A percentile compares a stretch with the other conserved stretches of the same genome.
Evolutionary conservation across 1,140 invertebrate genomes (phyloP).

Genomic region (Polyergus mexicanus): DNA sequence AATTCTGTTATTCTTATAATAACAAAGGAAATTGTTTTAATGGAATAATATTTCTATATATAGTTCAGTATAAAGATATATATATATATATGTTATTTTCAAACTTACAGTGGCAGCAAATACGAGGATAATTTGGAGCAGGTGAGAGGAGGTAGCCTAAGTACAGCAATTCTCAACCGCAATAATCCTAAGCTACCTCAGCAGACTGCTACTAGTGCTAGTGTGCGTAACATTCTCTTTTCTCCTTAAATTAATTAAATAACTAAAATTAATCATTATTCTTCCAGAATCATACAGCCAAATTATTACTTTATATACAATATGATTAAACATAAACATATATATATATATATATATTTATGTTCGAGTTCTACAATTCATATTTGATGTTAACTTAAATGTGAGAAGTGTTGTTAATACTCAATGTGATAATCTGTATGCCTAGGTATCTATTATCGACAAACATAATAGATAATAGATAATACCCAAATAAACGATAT

Average conservation of each 20-base stretch:
- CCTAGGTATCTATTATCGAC: no score
- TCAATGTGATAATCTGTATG: neutral
- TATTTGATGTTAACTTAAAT: conserved; percentile 5
- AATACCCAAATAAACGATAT: no score
- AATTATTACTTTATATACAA: neutral
- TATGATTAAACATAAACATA: neutral
- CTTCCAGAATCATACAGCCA: neutral
- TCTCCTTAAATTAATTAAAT: conserved; percentile 55
- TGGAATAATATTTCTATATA: neutral
- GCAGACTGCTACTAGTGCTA: conserved; percentile 71
- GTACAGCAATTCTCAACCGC: conserved; percentile 82
- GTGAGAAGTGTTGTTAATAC: conserved; percentile 9
- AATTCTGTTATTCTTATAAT: conserved; percentile 3
- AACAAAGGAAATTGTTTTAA: conserved; percentile 31
- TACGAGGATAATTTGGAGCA: conserved; percentile 91
- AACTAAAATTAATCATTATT: neutral
- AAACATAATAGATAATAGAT: no score
- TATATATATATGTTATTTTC: conserved; percentile 35
- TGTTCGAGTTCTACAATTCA: neutral
- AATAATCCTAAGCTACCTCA: conserved; percentile 76
- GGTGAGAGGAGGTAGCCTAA: conserved; percentile 85
- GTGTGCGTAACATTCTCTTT: conserved; percentile 77
- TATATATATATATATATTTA: no score
- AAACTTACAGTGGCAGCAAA: conserved; percentile 89
- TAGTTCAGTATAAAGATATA: neutral